phyloP scores from a whole-genome alignment of 2,888 invertebrate species.

The Calameuta idolon region DNA sequence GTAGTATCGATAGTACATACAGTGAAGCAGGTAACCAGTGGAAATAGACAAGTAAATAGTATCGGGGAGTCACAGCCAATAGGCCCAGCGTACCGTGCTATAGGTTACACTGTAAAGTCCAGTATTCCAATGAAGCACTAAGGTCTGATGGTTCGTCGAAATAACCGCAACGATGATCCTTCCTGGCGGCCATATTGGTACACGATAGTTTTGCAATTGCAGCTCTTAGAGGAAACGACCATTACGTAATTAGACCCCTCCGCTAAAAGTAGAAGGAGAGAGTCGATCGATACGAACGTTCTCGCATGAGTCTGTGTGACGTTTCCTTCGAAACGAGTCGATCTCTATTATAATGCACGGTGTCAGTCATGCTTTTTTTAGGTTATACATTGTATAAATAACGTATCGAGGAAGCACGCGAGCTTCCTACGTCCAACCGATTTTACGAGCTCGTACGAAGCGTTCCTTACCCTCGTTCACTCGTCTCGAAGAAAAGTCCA shows the following conservation, averaged over 20 bases:
- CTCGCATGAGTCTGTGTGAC: neutral
- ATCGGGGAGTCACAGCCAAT: neutral
- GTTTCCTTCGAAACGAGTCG: neutral
- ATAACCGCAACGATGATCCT: neutral
- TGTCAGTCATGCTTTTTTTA: neutral
- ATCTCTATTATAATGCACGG: neutral
- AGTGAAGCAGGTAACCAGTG: neutral
- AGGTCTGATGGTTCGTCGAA: neutral
- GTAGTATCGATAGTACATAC: no score
- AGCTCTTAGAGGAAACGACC: neutral
- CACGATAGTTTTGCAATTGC: neutral
- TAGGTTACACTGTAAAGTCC: neutral
- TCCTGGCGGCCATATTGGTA: neutral
- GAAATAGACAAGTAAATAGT: neutral
- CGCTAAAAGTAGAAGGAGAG: neutral
- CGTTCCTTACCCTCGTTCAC: neutral
- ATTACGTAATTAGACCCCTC: neutral
- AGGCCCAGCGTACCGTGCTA: neutral
- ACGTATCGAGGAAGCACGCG: neutral
- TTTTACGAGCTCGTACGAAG: neutral
- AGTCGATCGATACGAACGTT: neutral
- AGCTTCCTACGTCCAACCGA: neutral
- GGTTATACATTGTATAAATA: neutral
- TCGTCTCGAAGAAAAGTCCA: neutral
- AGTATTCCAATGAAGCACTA: neutral